Percentiles rank a stretch among this genome's conserved stretches.
phyloP scores from a whole-genome alignment of 2,888 invertebrate species.

The Cephus nigrinus region DNA sequence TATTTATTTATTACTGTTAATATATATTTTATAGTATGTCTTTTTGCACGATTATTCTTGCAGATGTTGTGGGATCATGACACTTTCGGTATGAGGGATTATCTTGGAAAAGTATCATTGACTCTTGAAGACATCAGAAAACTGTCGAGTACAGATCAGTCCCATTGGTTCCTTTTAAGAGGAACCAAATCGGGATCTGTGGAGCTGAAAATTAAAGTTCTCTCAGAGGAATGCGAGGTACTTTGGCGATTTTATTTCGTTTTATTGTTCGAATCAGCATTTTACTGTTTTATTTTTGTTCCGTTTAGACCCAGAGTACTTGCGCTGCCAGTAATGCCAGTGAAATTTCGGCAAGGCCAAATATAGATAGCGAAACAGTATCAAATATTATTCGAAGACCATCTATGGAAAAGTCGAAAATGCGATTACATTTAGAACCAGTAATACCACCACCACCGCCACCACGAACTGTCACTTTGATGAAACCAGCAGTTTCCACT shows the following conservation, averaged over 20 bases:
- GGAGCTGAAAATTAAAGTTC: slow-evolving; percentile 65
- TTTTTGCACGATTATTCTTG: neutral
- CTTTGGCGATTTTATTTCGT: neutral
- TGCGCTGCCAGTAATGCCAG: slow-evolving; percentile 55
- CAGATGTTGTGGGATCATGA: slow-evolving; percentile 70
- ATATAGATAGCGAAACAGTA: slow-evolving; percentile 34
- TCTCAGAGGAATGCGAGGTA: slow-evolving; percentile 62
- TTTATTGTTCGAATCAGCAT: neutral
- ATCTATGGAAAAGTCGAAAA: slow-evolving; percentile 56
- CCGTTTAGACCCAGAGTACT: slow-evolving; percentile 50
- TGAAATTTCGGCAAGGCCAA: slow-evolving; percentile 44
- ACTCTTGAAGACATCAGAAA: slow-evolving; percentile 67
- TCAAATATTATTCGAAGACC: slow-evolving; percentile 50
- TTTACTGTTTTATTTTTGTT: neutral
- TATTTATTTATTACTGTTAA: neutral
- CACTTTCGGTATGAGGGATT: slow-evolving; percentile 68
- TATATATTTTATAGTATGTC: neutral
- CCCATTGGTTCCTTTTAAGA: slow-evolving; percentile 65
- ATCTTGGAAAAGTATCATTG: slow-evolving; percentile 67
- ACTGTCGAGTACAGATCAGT: slow-evolving; percentile 63
- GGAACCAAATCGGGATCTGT: slow-evolving; percentile 67
- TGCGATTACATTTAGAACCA: slow-evolving; percentile 53
- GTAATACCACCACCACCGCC: slow-evolving; percentile 59
- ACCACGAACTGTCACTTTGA: slow-evolving; percentile 57
- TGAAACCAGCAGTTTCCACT: slow-evolving; percentile 48